Base-by-base conservation (phyloP, 2,888 invertebrate genomes). In the Crocallis elinguaria region DNA sequence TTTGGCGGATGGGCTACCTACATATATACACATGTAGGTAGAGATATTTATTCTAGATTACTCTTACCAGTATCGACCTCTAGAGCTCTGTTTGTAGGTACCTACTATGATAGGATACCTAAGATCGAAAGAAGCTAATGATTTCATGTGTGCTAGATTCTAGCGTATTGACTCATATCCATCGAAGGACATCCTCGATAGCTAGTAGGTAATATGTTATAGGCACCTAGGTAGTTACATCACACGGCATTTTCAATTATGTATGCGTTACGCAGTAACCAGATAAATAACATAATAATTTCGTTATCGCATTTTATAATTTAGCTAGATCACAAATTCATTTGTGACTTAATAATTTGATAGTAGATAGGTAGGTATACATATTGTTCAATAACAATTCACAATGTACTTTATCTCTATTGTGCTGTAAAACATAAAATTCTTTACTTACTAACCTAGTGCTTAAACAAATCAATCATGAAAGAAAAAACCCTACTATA, bases 101-200 rank as follows among this genome's bases (percentile, higher is more conserved):
- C 19, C 3, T 19, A 19, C 19, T 19, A 7, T 25, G 25, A 25
- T 25, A 25, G 9, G 1, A 6, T 2, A 1, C 9, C 25, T n/a
- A 2, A 25, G 9, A 9, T 25, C 9, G 9, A n/a, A 12, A 21
- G 13, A 27, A 39, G 38, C 12, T 44, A 35, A 44, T 36, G 8
- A 30, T 21, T 29, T n/a, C 9, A 29, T 27, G 39, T 27, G 39
- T 41, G 30, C 45, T 45, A 52, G 49, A 37, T 43, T 48, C 42
- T 42, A 43, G 25, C 13, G 14, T 25, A 53, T 42, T 49, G 37
- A 14, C 43, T 45, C 29, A 27, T 36, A 2, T 14, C 13, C 37
- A 30, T 32, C 8, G 16, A 25, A 35, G 35, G 25, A 25, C 3
- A n/a, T 25, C 8, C 1, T 23, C 1, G 7, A 2, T 23, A 3